These are phyloP conservation scores for Candidula unifasciata DNA, from an alignment of 2,888 invertebrate genomes.

Conservation along the genomic window DNA sequence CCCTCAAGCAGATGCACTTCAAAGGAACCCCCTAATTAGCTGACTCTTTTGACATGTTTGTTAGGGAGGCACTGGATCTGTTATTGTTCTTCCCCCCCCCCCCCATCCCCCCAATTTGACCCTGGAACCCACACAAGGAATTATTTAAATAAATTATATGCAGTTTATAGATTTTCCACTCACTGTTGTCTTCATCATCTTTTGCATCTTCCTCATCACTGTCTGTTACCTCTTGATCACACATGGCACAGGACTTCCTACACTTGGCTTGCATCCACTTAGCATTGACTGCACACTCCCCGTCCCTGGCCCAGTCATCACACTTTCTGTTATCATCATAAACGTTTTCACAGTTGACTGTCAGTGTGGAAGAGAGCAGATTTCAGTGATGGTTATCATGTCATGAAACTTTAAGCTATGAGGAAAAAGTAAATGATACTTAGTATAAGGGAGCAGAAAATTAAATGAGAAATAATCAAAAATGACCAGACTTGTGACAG, in stretches of 20 bases:
- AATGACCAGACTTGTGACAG: no score
- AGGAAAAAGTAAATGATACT: no score
- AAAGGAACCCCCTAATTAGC: no score
- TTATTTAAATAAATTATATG: not conserved
- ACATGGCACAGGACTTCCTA: slow-evolving; percentile 65
- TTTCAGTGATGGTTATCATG: not conserved
- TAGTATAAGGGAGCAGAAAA: no score
- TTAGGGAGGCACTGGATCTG: no score
- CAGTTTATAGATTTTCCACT: not conserved
- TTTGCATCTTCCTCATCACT: slow-evolving; percentile 41
- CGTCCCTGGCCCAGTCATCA: slow-evolving; percentile 60
- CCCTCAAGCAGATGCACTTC: no score
- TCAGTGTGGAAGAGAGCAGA: not conserved
- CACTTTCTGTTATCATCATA: slow-evolving; percentile 54
- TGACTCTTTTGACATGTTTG: no score
- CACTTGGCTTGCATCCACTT: slow-evolving; percentile 71
- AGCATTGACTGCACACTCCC: slow-evolving; percentile 68
- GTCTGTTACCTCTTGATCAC: slow-evolving; percentile 53
- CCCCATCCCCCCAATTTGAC: no score
- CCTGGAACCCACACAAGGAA: no score
- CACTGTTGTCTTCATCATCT: slow-evolving; percentile 51
- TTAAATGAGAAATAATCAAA: no score
- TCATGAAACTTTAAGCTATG: no score
- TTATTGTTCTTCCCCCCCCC: no score
- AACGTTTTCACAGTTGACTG: slow-evolving; percentile 56